Evolutionary conservation across 2,113 vertebrate genomes (phyloP).

Genomic region (Bubo scandiacus): DNA sequence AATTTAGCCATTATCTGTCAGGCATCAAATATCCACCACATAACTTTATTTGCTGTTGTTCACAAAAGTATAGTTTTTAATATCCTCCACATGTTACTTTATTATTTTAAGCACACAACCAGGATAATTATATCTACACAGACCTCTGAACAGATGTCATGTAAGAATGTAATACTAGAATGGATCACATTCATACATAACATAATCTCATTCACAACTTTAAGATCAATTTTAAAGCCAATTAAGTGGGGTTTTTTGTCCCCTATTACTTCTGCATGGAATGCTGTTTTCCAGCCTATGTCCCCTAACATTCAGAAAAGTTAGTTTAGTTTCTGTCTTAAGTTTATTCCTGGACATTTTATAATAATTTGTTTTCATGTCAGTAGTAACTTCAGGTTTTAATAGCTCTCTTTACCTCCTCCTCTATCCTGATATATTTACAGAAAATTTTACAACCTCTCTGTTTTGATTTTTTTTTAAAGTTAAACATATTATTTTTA

Average conservation of each 20-base stretch:
- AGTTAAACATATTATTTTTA: background rate
- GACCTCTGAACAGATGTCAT: background rate
- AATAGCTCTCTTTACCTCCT: background rate
- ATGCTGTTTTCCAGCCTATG: background rate
- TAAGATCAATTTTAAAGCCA: background rate
- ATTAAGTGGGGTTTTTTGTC: background rate
- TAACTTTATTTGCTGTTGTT: background rate
- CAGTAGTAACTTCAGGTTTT: background rate
- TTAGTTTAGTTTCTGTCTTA: background rate
- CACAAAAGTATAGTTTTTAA: background rate
- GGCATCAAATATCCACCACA: background rate
- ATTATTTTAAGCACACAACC: background rate
- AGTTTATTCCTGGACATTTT: background rate
- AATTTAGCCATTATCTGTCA: background rate
- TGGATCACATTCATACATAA: background rate
- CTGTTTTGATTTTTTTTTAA: background rate
- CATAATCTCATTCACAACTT: background rate
- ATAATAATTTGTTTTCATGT: background rate
- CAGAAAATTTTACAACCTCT: background rate
- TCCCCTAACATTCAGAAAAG: background rate
- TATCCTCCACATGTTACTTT: background rate
- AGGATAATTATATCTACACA: background rate
- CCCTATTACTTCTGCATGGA: background rate
- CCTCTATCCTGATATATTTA: background rate
- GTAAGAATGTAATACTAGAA: background rate